These are phyloP conservation scores for Lepidochrysops patricia DNA, from an alignment of 2,888 invertebrate genomes.

Conservation along the genomic window DNA sequence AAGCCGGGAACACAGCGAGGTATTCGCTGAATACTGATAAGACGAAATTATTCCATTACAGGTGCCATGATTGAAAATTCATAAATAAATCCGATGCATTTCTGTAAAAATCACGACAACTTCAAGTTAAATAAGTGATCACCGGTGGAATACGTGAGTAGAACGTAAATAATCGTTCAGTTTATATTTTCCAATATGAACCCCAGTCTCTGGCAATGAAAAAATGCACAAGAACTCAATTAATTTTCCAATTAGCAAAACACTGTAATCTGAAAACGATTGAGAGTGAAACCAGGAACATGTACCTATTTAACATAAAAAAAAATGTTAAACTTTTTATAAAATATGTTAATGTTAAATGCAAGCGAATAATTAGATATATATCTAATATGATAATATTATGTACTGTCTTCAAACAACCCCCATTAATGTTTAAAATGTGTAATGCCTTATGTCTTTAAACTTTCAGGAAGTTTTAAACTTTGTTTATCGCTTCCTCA, in stretches of 20 bases:
- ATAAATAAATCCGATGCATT: slow-evolving; percentile 63
- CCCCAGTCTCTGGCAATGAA: neutral
- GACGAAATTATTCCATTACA: slow-evolving; percentile 60
- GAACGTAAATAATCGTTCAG: slow-evolving; percentile 35
- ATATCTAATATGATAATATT: no score
- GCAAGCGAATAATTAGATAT: no score
- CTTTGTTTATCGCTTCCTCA: slow-evolving; percentile 21
- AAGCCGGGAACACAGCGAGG: slow-evolving; percentile 44
- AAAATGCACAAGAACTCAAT: neutral
- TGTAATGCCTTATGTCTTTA: neutral
- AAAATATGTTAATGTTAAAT: no score
- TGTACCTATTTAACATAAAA: no score
- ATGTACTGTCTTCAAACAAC: no score
- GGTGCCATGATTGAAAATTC: slow-evolving; percentile 49
- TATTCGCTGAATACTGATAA: slow-evolving; percentile 61
- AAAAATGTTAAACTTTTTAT: no score
- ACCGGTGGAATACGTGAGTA: slow-evolving; percentile 58
- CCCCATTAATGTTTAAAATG: neutral
- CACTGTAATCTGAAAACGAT: neutral
- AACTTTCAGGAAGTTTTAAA: neutral
- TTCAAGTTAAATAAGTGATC: slow-evolving; percentile 70
- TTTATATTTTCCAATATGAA: neutral
- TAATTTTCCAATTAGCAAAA: neutral
- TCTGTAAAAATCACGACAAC: slow-evolving; percentile 63
- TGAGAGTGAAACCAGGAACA: neutral